Conservation (phyloP, 2,113 vertebrate species). For the Brachypodius melanocephalos region DNA sequence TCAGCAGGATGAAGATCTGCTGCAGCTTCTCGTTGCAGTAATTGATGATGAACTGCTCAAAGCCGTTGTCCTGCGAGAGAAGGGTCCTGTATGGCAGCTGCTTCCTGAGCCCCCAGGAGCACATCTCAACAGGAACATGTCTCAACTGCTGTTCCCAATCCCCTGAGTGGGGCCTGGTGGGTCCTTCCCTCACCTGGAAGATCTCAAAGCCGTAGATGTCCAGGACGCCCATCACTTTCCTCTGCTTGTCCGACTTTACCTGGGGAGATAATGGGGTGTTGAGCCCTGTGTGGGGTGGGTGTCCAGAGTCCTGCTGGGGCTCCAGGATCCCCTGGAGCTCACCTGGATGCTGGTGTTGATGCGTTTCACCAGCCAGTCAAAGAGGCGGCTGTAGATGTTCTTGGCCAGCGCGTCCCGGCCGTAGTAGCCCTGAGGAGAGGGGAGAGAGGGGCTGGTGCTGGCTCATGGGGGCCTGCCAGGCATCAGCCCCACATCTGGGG, state of each 20-base stretch:
- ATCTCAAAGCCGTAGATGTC: constrained; percentile 84
- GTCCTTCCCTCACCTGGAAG: constrained; percentile 64
- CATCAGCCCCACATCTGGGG: fast-evolving
- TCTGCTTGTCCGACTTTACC: constrained; percentile 63
- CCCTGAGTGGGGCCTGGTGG: not conserved
- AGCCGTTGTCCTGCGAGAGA: constrained; percentile 71
- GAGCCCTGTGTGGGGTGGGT: not conserved
- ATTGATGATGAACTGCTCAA: constrained; percentile 84
- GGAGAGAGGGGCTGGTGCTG: not conserved
- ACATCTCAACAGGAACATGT: too few relatives aligned
- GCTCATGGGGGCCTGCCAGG: fast-evolving
- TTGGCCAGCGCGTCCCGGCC: constrained; percentile 78
- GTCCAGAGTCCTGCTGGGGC: not conserved
- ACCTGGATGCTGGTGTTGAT: constrained; percentile 83
- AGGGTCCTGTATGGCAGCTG: fast-evolving
- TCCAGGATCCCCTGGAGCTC: not conserved
- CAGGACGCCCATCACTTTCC: constrained; percentile 81
- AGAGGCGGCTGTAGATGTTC: constrained; percentile 80
- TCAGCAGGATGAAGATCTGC: constrained; percentile 81
- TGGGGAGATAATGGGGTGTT: not conserved
- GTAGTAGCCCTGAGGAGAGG: constrained; percentile 67
- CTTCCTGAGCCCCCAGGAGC: fast-evolving
- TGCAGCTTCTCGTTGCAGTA: constrained; percentile 84
- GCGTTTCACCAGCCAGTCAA: constrained; percentile 76
- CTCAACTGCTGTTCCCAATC: fast-evolving